Evolutionary conservation across 2,888 invertebrate genomes (phyloP), one percentile per base, ranked within the genome.

Genomic region (Ecdyonurus torrentis): DNA sequence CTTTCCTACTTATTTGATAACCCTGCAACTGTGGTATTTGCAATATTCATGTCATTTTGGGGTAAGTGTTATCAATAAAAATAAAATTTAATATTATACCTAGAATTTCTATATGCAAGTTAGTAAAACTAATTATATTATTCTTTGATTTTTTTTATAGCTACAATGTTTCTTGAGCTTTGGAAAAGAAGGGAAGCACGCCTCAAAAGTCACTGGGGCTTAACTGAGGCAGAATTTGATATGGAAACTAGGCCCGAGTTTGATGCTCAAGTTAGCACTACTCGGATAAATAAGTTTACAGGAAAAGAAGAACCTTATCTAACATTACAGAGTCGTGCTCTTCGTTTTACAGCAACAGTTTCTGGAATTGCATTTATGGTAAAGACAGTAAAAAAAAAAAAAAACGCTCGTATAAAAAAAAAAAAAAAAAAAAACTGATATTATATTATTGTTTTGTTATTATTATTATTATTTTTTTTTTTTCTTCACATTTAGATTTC

Each of bases 1-100:
- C 71, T 76, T 37, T 73, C 74, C 0, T 74, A 79, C 69, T 78
- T 98, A 15, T 95, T 96, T 74, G 96, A 97, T 77, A 97, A 97
- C 76, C 88, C 90, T 0, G 89, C 90, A 15, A 96, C 96, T 0
- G 92, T 97, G 24, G 89, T 91, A 76, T 96, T 96, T 73, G 92
- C 96, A 1, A 89, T 91, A 66, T 91, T 96, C 72, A 96, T 97
- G 94, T 90, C 92, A 52, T 86, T 97, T 74, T 97, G 96, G 97
- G 92, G 93, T 93, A 74, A 82, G 77, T 69, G n/a, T n/a, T n/a
- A n/a, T n/a, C n/a, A n/a, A n/a, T n/a, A n/a, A n/a, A n/a, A n/a
- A n/a, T n/a, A n/a, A n/a, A n/a, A n/a, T n/a, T n/a, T n/a, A n/a
- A n/a, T n/a, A n/a, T n/a, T n/a, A n/a, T n/a, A n/a, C n/a, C n/a